Evolutionary conservation across 2,797 vertebrate species (phyloP).

Genomic region (Typhlichthys subterraneus): DNA sequence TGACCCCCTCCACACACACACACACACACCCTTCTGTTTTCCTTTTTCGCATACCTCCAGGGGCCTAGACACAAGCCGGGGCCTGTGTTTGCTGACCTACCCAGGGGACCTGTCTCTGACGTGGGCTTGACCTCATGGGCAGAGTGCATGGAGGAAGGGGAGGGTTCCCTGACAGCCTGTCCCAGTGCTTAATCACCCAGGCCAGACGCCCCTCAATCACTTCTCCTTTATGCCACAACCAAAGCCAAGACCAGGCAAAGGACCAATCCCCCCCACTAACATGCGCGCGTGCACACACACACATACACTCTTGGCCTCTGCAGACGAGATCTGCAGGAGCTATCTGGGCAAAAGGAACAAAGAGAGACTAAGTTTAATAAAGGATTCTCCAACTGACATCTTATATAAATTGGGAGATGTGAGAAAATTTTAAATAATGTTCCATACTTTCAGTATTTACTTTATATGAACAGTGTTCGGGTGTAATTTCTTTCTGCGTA

Average conservation of each 20-base stretch:
- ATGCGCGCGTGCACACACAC: background rate
- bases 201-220: slow-evolving; percentile 16
- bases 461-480: no score
- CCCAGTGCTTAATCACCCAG: slow-evolving; percentile 59
- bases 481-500: no score
- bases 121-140: slow-evolving; percentile 71
- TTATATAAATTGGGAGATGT: no score
- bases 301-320: no score
- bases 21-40: slow-evolving; percentile 41
- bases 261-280: slow-evolving; percentile 9
- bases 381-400: no score
- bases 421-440: no score
- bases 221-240: background rate
- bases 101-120: slow-evolving; percentile 67
- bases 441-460: no score
- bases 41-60: slow-evolving; percentile 68
- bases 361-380: background rate
- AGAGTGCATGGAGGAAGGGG: slow-evolving; percentile 52
- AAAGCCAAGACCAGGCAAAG: slow-evolving; percentile 44
- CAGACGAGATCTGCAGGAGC: slow-evolving; percentile 10
- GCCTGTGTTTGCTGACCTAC: slow-evolving; percentile 67
- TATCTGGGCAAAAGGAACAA: slow-evolving; percentile 14
- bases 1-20: slow-evolving; percentile 11
- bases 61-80: slow-evolving; percentile 65
- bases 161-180: slow-evolving; percentile 60